Conservation (phyloP, 2,888 invertebrate species). For the Drosophila kambysellisi region DNA sequence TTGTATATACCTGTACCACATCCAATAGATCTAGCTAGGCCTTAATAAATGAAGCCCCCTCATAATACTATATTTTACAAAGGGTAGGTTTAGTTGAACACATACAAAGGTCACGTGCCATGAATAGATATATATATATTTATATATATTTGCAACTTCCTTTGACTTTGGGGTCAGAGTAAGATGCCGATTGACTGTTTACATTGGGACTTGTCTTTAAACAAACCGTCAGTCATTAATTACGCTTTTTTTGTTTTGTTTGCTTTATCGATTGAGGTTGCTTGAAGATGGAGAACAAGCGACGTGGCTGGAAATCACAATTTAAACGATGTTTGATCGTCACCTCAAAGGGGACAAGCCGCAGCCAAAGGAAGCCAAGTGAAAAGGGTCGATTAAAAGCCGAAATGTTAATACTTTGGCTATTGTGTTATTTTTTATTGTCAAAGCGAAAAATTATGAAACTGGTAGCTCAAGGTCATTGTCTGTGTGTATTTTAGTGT, state of each 20-base stretch:
- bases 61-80: not conserved
- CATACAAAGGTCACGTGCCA: not conserved
- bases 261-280: constrained; percentile 59
- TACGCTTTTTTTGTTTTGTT: constrained; percentile 26
- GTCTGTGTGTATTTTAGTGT: not conserved
- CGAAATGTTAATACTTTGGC: constrained; percentile 18
- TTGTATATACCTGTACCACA: not conserved
- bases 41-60: not conserved
- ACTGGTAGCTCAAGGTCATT: constrained; percentile 59
- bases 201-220: constrained; percentile 32
- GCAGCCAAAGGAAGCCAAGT: not conserved
- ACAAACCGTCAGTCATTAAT: constrained; percentile 27
- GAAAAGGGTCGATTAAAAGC: constrained; percentile 42
- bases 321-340: constrained; percentile 65
- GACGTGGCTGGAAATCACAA: constrained; percentile 46
- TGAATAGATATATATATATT: not conserved
- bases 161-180: not conserved
- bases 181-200: constrained; percentile 55
- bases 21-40: not conserved
- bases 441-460: constrained; percentile 72
- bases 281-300: not conserved
- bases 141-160: not conserved
- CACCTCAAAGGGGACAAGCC: constrained; percentile 3
- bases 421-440: constrained; percentile 57
- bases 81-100: not conserved